Percentiles rank a stretch among this genome's conserved stretches.
Evolutionary conservation across 1,140 invertebrate species (phyloP).

Genomic region (Drosophila quadrilineata): DNA sequence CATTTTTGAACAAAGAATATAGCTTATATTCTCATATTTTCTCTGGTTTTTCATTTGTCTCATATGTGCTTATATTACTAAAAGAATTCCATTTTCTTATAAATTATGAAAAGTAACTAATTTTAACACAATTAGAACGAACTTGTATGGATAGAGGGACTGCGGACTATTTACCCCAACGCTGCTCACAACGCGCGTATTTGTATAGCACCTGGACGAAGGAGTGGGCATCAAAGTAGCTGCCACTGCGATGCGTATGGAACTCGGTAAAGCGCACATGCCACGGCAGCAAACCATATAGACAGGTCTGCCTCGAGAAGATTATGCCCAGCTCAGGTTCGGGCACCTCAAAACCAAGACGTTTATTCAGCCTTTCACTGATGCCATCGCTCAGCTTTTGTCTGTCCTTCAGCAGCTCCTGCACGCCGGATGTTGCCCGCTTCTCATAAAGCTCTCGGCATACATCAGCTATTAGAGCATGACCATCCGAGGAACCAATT

Average conservation of each 20-base stretch:
- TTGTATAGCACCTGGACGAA: slow-evolving; percentile 65
- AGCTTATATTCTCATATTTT: not conserved
- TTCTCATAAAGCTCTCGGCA: slow-evolving; percentile 61
- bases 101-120: slow-evolving; percentile 50
- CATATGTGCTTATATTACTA: slow-evolving; percentile 49
- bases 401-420: slow-evolving; percentile 50
- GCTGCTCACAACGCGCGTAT: slow-evolving; percentile 75
- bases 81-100: slow-evolving; percentile 22
- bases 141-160: not conserved
- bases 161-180: slow-evolving; percentile 70
- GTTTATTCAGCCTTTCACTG: slow-evolving; percentile 34
- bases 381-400: slow-evolving; percentile 54
- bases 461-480: slow-evolving; percentile 69
- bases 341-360: slow-evolving; percentile 41
- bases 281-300: slow-evolving; percentile 71
- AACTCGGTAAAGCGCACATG: slow-evolving; percentile 77
- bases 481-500: slow-evolving; percentile 52
- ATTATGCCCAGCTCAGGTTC: slow-evolving; percentile 72
- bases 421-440: slow-evolving; percentile 37
- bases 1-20: slow-evolving; percentile 42
- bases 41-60: slow-evolving; percentile 1
- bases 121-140: slow-evolving; percentile 13
- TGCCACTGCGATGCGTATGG: slow-evolving; percentile 55
- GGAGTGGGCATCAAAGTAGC: slow-evolving; percentile 50
- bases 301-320: slow-evolving; percentile 61